Conservation (phyloP, 2,888 invertebrate genomes). For the Hartigia nigra region DNA sequence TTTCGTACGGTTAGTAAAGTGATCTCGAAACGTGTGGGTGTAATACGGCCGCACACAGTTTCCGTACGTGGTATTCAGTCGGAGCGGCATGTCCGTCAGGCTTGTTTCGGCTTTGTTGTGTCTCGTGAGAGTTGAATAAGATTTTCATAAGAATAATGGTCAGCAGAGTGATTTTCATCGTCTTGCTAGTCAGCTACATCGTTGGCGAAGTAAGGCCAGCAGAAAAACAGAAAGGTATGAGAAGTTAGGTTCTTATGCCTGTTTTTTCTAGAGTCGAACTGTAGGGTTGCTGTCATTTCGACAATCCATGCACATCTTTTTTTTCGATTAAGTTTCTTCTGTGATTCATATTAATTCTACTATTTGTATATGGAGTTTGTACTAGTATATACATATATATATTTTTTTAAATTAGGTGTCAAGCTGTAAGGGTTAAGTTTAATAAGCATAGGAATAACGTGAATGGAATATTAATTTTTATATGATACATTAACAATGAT, state of each 20-base stretch:
- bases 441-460: neutral
- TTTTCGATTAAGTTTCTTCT: neutral
- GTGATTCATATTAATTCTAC: neutral
- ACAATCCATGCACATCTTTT: neutral
- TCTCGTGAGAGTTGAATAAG: neutral
- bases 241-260: neutral
- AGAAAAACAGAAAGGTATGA: neutral
- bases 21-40: slow-evolving; percentile 8
- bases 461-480: neutral
- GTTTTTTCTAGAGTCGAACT: neutral
- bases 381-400: neutral
- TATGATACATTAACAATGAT: neutral
- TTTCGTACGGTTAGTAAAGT: neutral
- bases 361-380: neutral
- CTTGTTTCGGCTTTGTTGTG: neutral
- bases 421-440: neutral
- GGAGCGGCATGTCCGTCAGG: slow-evolving; percentile 21
- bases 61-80: slow-evolving; percentile 21
- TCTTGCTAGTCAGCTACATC: neutral
- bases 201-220: neutral
- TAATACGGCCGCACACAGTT: neutral
- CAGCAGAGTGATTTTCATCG: neutral
- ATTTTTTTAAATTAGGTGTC: neutral
- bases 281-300: neutral
- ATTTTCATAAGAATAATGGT: neutral